Conservation (phyloP, 2,797 vertebrate genomes). For the Diglossa cyanea region DNA sequence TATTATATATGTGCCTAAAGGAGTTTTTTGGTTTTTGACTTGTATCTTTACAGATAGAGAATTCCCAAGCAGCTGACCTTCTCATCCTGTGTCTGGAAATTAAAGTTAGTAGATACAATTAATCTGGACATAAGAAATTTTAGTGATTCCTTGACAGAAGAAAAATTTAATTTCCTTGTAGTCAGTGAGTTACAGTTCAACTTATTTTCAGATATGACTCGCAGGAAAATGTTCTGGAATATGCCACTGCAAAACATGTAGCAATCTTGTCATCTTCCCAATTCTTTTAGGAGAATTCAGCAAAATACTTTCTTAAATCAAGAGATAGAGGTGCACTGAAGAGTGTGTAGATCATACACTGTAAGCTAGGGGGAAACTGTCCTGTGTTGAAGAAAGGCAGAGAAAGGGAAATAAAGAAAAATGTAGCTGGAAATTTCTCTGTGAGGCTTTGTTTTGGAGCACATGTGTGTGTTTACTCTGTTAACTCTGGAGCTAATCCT, state of each 20-base stretch:
- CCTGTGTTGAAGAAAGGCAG: not conserved
- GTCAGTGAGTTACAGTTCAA: not conserved
- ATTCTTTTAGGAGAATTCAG: not conserved
- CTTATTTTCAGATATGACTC: not conserved
- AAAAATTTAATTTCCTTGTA: not conserved
- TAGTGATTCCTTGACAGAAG: not conserved
- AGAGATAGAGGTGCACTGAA: not conserved
- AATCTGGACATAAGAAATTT: not conserved
- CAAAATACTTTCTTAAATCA: not conserved
- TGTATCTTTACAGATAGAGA: not conserved
- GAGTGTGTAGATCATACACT: not conserved
- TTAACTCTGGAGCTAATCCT: not conserved
- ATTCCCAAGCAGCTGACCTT: not conserved
- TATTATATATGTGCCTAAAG: not conserved
- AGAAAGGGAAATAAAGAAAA: not conserved
- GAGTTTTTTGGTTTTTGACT: accelerated
- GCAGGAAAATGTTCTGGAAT: not conserved
- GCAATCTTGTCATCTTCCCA: not conserved
- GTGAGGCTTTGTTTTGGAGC: not conserved
- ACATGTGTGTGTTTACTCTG: not conserved
- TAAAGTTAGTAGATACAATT: not conserved
- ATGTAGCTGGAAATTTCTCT: not conserved
- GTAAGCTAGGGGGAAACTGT: accelerated
- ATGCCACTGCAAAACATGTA: accelerated
- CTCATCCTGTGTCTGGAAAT: not conserved